phyloP scores from a whole-genome alignment of 2,888 invertebrate species.

The Elegia similella region DNA sequence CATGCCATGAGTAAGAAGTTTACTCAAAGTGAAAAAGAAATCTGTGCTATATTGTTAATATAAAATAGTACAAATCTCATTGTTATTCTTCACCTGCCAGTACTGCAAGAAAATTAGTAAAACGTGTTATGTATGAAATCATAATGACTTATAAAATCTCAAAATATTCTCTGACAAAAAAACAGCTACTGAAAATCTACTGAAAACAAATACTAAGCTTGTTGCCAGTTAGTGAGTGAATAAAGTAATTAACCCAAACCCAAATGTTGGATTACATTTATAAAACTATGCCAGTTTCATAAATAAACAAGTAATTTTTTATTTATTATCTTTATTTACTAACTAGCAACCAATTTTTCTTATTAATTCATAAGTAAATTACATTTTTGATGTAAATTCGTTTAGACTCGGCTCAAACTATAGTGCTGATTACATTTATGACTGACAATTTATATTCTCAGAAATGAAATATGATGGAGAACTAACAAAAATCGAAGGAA shows the following conservation, averaged over 20 bases:
- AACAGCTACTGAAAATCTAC: neutral
- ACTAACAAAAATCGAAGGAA: too few species aligned
- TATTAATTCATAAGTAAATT: neutral
- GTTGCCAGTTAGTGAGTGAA: neutral
- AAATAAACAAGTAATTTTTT: neutral
- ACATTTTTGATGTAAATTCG: neutral
- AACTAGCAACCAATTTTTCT: neutral
- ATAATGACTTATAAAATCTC: neutral
- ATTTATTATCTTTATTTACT: neutral
- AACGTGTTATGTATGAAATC: constrained; percentile 23
- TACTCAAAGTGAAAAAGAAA: neutral
- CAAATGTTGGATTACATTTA: too few species aligned
- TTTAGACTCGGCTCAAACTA: neutral
- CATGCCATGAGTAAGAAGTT: neutral
- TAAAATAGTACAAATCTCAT: constrained; percentile 29
- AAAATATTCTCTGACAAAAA: neutral
- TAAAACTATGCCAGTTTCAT: too few species aligned
- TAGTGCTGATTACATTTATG: neutral
- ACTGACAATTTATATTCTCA: too few species aligned
- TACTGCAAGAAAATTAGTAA: constrained; percentile 51
- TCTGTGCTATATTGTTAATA: constrained; percentile 24
- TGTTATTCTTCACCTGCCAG: constrained; percentile 47
- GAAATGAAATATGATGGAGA: too few species aligned
- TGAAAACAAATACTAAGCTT: neutral
- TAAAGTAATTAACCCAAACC: neutral